A percentile compares a stretch with the other conserved stretches of the same genome.
phyloP scores from a whole-genome alignment of 1,140 invertebrate genomes.

The Diploscapter pachys region DNA sequence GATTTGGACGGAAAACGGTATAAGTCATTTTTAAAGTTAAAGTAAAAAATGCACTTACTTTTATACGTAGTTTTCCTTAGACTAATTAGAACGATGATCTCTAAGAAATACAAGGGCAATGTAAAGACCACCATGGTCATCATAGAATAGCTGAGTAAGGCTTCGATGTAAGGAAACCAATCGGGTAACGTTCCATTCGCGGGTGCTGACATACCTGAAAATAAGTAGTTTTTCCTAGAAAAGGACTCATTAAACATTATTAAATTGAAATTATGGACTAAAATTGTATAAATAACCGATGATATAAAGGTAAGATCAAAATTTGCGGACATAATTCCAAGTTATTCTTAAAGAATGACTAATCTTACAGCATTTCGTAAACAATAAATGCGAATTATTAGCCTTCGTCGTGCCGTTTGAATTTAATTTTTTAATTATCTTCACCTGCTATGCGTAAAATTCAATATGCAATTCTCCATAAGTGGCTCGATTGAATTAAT shows the following conservation, averaged over 20 bases:
- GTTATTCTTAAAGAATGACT: neutral
- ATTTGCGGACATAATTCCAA: neutral
- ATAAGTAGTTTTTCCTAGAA: neutral
- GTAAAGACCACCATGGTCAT: constrained; percentile 18
- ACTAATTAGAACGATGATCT: constrained; percentile 9
- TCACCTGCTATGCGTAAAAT: too few species aligned
- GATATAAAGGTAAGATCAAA: too few species aligned
- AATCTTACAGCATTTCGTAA: neutral
- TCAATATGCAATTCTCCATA: too few species aligned
- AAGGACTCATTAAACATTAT: neutral
- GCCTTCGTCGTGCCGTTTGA: too few species aligned
- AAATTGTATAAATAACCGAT: neutral
- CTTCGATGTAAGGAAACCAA: constrained; percentile 21
- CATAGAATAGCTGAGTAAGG: constrained; percentile 16
- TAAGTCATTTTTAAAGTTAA: neutral
- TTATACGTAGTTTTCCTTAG: constrained; percentile 22
- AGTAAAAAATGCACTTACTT: constrained; percentile 11
- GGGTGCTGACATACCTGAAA: neutral
- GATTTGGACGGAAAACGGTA: neutral
- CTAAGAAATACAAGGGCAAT: constrained; percentile 18
- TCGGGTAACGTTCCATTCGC: constrained; percentile 26
- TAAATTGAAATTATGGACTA: neutral
- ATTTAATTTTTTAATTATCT: too few species aligned
- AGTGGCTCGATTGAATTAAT: too few species aligned
- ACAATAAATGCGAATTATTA: neutral